Evolutionary conservation across 2,888 invertebrate species (phyloP), one percentile per base, ranked within the genome.

Genomic region (Epirrita christyi): DNA sequence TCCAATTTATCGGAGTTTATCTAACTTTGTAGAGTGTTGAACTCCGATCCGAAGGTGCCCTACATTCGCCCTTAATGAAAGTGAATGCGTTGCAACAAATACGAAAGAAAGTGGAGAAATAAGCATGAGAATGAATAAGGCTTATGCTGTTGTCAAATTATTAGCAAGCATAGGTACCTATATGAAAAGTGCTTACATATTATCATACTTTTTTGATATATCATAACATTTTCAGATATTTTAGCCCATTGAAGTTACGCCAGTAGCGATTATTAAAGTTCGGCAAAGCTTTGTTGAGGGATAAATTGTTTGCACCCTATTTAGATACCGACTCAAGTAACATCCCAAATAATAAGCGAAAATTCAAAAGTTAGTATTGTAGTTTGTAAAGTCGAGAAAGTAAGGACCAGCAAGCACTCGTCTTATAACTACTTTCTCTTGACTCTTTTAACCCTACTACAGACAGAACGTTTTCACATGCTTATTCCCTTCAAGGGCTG

Each of bases 391-490:
- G 59, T 64, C 65, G 88, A 83, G 91, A 90, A 91, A 91, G 91
- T 86, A 80, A 86, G 87, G 86, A 84, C 82, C 77, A 65, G 64
- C 72, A 66, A n/a, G n/a, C n/a, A n/a, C 68, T 67, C 61, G 60
- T 45, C 67, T 67, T 50, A 61, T 77, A n/a, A n/a, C n/a, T n/a
- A 81, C 85, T 89, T 88, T 90, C 89, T 84, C 87, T 76, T 73
- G 70, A 68, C 79, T 77, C 71, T 70, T 65, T 66, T 80, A 84
- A 85, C 83, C 83, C 76, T 77, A 67, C 68, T 63, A 60, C 41
- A 37, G 54, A 48, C 61, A 54, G 48, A 59, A 59, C 62, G 60
- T 64, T 67, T 63, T 47, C 56, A 62, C 48, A 54, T 46, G 43
- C 45, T 59, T 60, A 54, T 58, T 51, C 58, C 59, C 55, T 51